Conservation (phyloP, 1,140 invertebrate genomes). For the Maconellicoccus hirsutus region DNA sequence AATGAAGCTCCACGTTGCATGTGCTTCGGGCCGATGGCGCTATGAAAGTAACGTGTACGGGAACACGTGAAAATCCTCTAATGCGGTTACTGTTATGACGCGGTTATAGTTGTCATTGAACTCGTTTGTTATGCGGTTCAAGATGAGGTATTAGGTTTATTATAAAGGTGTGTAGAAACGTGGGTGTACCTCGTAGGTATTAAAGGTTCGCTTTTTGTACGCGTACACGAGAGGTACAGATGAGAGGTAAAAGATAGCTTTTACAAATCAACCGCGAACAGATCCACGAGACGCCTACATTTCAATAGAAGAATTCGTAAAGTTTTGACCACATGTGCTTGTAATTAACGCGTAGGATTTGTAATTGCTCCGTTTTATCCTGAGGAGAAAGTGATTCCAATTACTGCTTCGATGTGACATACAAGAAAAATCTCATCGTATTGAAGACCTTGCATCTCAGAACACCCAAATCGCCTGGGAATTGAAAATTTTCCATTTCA, state of each 20-base stretch:
- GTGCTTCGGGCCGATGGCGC: too few species aligned
- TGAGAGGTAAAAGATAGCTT: background rate
- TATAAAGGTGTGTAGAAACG: background rate
- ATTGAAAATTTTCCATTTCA: too few species aligned
- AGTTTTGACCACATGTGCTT: background rate
- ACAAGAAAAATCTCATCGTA: background rate
- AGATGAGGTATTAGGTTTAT: slow-evolving; percentile 12
- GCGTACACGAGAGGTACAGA: background rate
- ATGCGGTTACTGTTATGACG: background rate
- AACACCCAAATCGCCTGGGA: too few species aligned
- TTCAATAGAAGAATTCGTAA: background rate
- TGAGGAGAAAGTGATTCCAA: background rate
- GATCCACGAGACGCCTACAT: background rate
- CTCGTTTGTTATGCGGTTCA: background rate
- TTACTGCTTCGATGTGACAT: background rate
- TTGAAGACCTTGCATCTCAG: background rate
- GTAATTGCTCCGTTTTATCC: too few species aligned
- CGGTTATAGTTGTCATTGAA: background rate
- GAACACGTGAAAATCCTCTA: background rate
- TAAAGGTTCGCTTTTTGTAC: background rate
- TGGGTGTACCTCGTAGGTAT: too few species aligned
- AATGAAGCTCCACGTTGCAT: too few species aligned
- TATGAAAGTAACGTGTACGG: too few species aligned
- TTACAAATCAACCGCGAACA: background rate
- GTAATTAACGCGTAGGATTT: background rate